Conservation (phyloP, 2,797 vertebrate genomes). For the Mycteria americana region DNA sequence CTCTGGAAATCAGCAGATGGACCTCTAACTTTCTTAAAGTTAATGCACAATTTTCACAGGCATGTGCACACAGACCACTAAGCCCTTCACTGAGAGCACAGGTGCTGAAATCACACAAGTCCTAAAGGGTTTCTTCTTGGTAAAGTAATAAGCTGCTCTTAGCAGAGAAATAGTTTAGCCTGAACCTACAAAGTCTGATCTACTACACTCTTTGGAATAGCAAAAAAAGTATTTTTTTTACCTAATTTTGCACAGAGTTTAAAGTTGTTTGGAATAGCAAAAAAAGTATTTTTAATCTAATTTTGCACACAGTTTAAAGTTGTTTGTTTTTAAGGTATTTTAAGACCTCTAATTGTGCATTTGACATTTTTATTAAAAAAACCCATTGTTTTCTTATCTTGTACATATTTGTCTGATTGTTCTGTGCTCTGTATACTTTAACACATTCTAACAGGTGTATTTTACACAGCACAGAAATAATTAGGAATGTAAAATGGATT, state of each 20-base stretch:
- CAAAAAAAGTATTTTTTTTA: not conserved
- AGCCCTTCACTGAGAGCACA: conserved; percentile 3
- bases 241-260: conserved; percentile 13
- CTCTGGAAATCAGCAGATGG: conserved; percentile 44
- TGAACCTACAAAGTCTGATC: not conserved
- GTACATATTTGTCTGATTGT: not conserved
- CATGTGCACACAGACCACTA: not conserved
- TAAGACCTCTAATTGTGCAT: not conserved
- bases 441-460: not conserved
- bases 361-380: conserved; percentile 12
- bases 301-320: not conserved
- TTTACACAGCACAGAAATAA: conserved; percentile 4
- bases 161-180: not conserved
- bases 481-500: not conserved
- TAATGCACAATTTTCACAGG: not conserved
- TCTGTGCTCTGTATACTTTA: not conserved
- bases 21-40: not conserved
- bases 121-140: not conserved
- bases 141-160: conserved; percentile 9
- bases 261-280: not conserved
- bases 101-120: not conserved
- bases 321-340: not conserved
- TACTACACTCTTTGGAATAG: not conserved
- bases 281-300: not conserved
- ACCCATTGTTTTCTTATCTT: not conserved